Conservation (phyloP, 2,888 invertebrate species). For the Silvanus unidentatus region DNA sequence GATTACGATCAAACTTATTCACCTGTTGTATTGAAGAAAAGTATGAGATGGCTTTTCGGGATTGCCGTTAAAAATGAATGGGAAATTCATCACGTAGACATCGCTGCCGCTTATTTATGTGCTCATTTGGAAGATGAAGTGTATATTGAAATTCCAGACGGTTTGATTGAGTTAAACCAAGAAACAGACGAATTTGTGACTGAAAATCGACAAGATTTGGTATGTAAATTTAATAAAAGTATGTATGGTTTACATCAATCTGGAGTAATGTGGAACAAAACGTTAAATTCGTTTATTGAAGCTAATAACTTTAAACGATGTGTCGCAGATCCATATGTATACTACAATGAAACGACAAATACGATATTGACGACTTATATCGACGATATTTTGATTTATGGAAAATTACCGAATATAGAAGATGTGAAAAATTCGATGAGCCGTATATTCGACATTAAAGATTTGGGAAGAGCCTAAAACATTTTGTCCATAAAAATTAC, state of each 20-base stretch:
- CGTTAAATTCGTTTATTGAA: neutral
- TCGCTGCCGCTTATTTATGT: constrained; percentile 4
- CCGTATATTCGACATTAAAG: neutral
- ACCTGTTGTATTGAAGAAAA: neutral
- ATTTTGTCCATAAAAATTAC: constrained; percentile 4
- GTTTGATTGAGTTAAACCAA: neutral
- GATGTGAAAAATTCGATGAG: neutral
- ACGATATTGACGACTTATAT: constrained; percentile 1
- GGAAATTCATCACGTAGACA: constrained; percentile 2
- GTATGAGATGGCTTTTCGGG: constrained; percentile 3
- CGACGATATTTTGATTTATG: constrained; percentile 3
- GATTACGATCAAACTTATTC: constrained; percentile 2
- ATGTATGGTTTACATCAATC: constrained; percentile 1
- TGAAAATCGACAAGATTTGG: neutral
- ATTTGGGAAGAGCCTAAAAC: constrained; percentile 1
- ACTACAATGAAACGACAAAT: neutral
- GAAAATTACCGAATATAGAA: neutral
- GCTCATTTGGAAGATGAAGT: constrained; percentile 3
- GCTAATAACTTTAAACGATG: no score
- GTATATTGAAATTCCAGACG: neutral
- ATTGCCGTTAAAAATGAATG: neutral
- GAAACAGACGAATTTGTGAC: no score
- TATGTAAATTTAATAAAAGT: constrained; percentile 3
- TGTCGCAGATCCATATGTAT: constrained; percentile 3
- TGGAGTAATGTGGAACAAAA: constrained; percentile 6